Percentiles rank a stretch among this genome's conserved stretches.
Conservation (phyloP, 1,140 invertebrate genomes). For the Sesamia nonagrioides region DNA sequence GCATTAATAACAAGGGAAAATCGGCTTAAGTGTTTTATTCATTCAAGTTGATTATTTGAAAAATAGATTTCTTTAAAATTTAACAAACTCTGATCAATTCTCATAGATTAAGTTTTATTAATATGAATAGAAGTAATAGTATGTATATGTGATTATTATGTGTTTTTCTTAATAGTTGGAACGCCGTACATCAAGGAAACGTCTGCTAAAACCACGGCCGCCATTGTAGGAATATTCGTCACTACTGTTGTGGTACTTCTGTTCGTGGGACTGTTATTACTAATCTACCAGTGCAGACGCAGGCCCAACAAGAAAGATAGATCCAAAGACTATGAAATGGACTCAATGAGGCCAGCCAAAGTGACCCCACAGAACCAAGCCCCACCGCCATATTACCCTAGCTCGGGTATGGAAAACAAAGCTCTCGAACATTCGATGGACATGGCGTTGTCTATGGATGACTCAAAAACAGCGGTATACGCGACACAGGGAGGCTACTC, state of each 20-base stretch:
- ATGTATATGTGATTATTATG: too few relatives aligned
- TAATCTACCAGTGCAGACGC: conserved; percentile 95
- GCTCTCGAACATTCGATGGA: conserved; percentile 95
- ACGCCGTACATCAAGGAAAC: conserved; percentile 93
- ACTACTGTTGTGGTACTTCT: conserved; percentile 94
- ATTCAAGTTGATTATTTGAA: neutral
- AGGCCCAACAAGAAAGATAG: conserved; percentile 93
- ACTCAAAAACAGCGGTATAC: conserved; percentile 93
- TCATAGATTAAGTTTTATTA: neutral
- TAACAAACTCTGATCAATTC: neutral
- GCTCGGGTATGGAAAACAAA: conserved; percentile 96
- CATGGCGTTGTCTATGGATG: conserved; percentile 92
- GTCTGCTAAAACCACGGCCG: conserved; percentile 92
- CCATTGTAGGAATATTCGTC: conserved; percentile 93
- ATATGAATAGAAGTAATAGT: neutral
- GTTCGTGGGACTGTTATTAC: conserved; percentile 92
- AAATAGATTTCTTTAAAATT: neutral
- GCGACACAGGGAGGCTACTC: conserved; percentile 94
- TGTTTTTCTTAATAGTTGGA: conserved; percentile 88
- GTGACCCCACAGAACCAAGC: conserved; percentile 93
- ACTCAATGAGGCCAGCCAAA: conserved; percentile 93
- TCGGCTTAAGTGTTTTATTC: neutral
- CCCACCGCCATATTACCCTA: conserved; percentile 94
- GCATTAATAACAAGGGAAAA: conserved; percentile 1
- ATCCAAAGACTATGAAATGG: conserved; percentile 96